These are phyloP conservation scores for Metacarcinus magister DNA, from an alignment of 2,888 invertebrate species.

Conservation along the genomic window DNA sequence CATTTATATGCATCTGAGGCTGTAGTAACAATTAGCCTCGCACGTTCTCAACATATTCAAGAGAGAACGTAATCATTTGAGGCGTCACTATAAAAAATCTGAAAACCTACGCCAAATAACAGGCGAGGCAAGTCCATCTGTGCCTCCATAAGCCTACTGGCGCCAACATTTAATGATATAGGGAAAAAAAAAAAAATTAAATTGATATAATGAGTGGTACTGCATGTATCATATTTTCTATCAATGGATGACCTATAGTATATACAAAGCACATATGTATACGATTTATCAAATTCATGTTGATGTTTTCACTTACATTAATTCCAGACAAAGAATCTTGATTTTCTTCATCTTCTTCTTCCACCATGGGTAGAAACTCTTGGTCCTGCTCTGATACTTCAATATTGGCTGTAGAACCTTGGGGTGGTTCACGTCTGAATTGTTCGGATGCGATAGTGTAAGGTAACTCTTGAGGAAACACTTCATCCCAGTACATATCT, in stretches of 20 bases:
- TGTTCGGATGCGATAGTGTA: slow-evolving; percentile 96
- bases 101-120: no score
- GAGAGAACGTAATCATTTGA: no score
- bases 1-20: no score
- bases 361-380: slow-evolving; percentile 74
- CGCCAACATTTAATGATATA: no score
- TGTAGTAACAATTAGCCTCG: no score
- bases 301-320: slow-evolving; percentile 21
- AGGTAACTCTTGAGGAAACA: slow-evolving; percentile 94
- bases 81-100: no score
- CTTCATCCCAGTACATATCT: slow-evolving; percentile 97
- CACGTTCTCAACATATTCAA: no score
- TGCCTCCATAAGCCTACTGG: no score
- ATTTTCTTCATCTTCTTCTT: slow-evolving; percentile 73
- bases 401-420: slow-evolving; percentile 75
- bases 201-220: no score
- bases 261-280: neutral
- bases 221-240: no score
- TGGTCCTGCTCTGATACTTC: slow-evolving; percentile 75
- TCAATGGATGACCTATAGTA: neutral
- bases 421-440: slow-evolving; percentile 84
- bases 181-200: no score
- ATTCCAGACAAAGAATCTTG: slow-evolving; percentile 57
- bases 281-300: neutral
- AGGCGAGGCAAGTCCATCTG: no score